phyloP scores from a whole-genome alignment of 2,888 invertebrate genomes.

The Quadriops clusia region DNA sequence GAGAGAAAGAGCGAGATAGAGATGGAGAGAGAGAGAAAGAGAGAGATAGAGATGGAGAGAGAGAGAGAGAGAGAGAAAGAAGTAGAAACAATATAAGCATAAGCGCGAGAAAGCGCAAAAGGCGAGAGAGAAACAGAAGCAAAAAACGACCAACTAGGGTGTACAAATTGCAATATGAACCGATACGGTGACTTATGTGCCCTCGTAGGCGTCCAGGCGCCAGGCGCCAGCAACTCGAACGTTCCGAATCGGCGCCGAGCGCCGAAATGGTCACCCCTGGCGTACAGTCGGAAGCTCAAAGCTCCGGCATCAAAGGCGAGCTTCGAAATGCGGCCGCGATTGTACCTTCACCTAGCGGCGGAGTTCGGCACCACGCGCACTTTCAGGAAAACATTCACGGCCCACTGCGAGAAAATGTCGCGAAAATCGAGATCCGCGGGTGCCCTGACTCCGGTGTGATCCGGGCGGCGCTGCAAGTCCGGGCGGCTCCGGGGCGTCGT shows the following conservation, averaged over 20 bases:
- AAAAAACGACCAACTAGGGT: no score
- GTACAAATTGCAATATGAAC: conserved; percentile 9
- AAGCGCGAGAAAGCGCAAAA: no score
- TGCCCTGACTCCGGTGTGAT: no score
- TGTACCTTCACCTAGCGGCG: conserved; percentile 31
- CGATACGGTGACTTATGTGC: conserved; percentile 8
- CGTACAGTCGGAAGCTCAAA: conserved; percentile 25
- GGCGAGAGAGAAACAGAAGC: no score
- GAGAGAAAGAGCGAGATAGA: no score
- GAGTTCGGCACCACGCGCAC: conserved; percentile 25
- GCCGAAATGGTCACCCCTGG: conserved; percentile 13
- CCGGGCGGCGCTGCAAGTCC: no score
- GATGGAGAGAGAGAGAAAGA: no score
- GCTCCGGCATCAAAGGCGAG: conserved; percentile 23
- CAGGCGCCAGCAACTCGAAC: neutral
- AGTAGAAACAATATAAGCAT: no score
- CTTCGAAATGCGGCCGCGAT: conserved; percentile 25
- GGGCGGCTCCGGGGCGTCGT: no score
- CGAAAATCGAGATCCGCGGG: neutral
- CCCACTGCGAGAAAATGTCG: conserved; percentile 16
- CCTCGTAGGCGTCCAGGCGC: conserved; percentile 3
- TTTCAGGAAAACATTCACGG: conserved; percentile 24
- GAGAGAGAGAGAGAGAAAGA: no score
- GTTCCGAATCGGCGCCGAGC: no score
- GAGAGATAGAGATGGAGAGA: no score